A percentile compares a stretch with the other conserved stretches of the same genome.
phyloP scores from a whole-genome alignment of 2,888 invertebrate genomes.

The Aphodius sticticus region DNA sequence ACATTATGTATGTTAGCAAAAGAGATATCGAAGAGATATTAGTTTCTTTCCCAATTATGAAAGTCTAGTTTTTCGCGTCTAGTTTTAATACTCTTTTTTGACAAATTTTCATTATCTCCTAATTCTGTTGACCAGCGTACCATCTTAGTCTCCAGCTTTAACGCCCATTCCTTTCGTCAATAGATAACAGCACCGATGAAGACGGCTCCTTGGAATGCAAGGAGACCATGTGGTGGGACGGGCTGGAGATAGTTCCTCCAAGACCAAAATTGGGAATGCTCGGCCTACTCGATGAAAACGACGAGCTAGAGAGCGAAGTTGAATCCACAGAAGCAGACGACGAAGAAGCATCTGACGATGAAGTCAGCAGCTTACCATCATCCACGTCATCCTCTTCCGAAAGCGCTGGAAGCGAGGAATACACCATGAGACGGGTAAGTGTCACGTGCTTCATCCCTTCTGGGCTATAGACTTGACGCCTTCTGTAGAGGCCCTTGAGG shows the following conservation, averaged over 20 bases:
- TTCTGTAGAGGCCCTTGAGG: slow-evolving; percentile 25
- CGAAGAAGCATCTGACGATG: slow-evolving; percentile 8
- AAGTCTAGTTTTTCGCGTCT: too few relatives aligned
- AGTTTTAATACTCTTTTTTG: too few relatives aligned
- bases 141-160: too few relatives aligned
- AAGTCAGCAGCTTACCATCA: slow-evolving; percentile 28
- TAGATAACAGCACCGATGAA: slow-evolving; percentile 52
- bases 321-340: slow-evolving; percentile 20
- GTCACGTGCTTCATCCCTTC: slow-evolving; percentile 41
- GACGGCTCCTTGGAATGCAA: slow-evolving; percentile 68
- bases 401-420: slow-evolving; percentile 52
- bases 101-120: too few relatives aligned
- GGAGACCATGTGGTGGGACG: slow-evolving; percentile 79
- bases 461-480: slow-evolving; percentile 13
- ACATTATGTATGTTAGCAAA: too few relatives aligned
- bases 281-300: slow-evolving; percentile 53
- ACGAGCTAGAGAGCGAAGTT: slow-evolving; percentile 19
- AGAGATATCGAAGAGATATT: too few relatives aligned
- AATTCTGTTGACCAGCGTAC: too few relatives aligned
- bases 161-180: neutral
- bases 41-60: too few relatives aligned
- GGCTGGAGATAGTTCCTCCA: slow-evolving; percentile 70
- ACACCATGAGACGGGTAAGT: slow-evolving; percentile 34
- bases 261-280: slow-evolving; percentile 70
- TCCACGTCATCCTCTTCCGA: slow-evolving; percentile 41